A percentile compares a stretch with the other conserved stretches of the same genome.
These are phyloP conservation scores for Muscicapa adusta DNA, from an alignment of 2,113 vertebrate genomes.

Conservation along the genomic window DNA sequence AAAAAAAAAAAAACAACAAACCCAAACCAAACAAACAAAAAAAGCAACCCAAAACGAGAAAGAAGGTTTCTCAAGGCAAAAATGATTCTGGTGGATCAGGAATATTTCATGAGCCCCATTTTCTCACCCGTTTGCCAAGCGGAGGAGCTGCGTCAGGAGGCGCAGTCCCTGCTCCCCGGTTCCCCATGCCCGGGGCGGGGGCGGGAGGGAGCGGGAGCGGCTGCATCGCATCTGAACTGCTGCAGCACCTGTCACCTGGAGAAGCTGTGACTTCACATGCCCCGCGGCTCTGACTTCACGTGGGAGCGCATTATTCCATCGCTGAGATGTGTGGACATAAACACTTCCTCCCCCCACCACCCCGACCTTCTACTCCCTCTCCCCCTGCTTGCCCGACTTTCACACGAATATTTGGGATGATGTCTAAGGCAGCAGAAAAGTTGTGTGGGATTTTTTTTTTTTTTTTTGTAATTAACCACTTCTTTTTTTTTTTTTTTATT, in stretches of 20 bases:
- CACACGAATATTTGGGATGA: neutral
- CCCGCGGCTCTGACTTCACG: neutral
- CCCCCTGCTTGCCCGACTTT: neutral
- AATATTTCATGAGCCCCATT: neutral
- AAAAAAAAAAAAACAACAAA: neutral
- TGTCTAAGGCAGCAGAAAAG: neutral
- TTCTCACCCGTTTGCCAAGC: neutral
- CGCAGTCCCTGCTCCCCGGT: neutral
- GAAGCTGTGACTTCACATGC: neutral
- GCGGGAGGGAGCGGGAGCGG: neutral
- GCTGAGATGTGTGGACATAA: neutral
- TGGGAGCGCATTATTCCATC: neutral
- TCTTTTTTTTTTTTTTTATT: too few relatives aligned
- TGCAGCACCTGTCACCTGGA: constrained; percentile 62
- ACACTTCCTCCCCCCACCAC: neutral
- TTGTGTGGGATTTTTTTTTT: neutral
- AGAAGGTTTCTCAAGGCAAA: neutral
- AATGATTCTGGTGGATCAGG: neutral
- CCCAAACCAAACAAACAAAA: too few relatives aligned
- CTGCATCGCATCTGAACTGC: neutral
- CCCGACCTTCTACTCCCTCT: neutral
- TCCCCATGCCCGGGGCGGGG: neutral
- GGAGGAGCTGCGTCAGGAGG: neutral
- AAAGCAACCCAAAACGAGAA: neutral
- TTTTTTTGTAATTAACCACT: too few relatives aligned